These are phyloP conservation scores for Troglohyphantes excavatus DNA, from an alignment of 2,888 invertebrate genomes.

Conservation along the genomic window DNA sequence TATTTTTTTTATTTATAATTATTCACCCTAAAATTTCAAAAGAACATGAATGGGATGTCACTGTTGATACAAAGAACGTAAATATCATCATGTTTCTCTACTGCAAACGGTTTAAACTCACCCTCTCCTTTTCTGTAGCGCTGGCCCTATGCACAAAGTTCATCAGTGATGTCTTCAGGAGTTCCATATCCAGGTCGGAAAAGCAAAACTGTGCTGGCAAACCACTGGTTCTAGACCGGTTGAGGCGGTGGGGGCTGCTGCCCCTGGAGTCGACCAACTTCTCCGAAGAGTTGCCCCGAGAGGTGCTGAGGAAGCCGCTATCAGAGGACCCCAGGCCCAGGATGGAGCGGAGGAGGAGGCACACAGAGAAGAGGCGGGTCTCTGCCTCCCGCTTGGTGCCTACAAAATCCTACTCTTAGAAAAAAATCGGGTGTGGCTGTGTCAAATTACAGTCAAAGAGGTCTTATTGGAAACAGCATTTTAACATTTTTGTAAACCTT, in stretches of 20 bases:
- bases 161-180: conserved; percentile 93
- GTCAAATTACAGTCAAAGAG: too few species aligned
- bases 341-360: conserved; percentile 86
- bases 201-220: conserved; percentile 82
- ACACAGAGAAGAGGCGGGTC: conserved; percentile 92
- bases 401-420: too few species aligned
- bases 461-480: too few species aligned
- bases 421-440: too few species aligned
- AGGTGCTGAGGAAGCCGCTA: conserved; percentile 92
- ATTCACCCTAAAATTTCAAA: too few species aligned
- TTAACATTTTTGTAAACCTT: too few species aligned
- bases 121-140: conserved; percentile 94
- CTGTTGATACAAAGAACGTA: too few species aligned
- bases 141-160: conserved; percentile 96
- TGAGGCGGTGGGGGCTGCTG: conserved; percentile 51
- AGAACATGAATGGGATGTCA: too few species aligned
- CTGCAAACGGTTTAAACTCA: conserved; percentile 84
- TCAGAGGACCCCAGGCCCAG: conserved; percentile 66
- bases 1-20: too few species aligned
- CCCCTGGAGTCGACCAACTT: conserved; percentile 81
- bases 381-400: conserved; percentile 90
- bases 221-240: background rate
- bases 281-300: conserved; percentile 81
- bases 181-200: conserved; percentile 94
- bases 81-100: too few species aligned